A percentile compares a stretch with the other conserved stretches of the same genome.
Evolutionary conservation across 2,888 invertebrate genomes (phyloP).

Genomic region (Nephrotoma flavescens): DNA sequence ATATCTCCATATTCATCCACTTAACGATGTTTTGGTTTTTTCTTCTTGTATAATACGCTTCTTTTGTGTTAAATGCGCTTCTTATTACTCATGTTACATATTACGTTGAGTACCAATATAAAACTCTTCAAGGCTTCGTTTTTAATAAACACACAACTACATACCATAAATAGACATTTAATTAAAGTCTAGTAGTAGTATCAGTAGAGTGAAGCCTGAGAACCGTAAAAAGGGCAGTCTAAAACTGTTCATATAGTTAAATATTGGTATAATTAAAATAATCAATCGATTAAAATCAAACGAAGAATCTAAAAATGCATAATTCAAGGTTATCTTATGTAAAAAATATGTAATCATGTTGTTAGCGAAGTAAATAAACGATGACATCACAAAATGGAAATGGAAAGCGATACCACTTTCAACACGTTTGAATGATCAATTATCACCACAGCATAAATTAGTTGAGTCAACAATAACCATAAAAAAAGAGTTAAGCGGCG

Average conservation of each 20-base stretch:
- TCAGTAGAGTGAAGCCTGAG: background rate
- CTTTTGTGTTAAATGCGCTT: background rate
- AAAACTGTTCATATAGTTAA: background rate
- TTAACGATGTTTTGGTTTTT: background rate
- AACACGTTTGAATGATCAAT: background rate
- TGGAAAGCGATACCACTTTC: background rate
- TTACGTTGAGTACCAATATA: background rate
- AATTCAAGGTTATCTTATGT: background rate
- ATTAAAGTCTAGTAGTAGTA: background rate
- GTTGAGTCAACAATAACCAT: background rate
- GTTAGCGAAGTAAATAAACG: background rate
- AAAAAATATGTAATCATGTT: background rate
- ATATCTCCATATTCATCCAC: background rate
- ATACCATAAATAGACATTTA: background rate
- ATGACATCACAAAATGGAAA: background rate
- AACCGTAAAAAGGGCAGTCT: background rate
- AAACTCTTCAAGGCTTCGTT: background rate
- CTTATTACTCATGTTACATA: background rate
- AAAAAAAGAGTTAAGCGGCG: background rate
- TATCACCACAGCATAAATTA: background rate
- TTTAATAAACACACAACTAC: background rate
- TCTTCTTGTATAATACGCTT: background rate
- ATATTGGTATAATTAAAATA: background rate
- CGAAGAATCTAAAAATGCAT: background rate
- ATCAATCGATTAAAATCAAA: background rate